Evolutionary conservation across 1,140 invertebrate genomes (phyloP).

Genomic region (Brachionus koreanus): DNA sequence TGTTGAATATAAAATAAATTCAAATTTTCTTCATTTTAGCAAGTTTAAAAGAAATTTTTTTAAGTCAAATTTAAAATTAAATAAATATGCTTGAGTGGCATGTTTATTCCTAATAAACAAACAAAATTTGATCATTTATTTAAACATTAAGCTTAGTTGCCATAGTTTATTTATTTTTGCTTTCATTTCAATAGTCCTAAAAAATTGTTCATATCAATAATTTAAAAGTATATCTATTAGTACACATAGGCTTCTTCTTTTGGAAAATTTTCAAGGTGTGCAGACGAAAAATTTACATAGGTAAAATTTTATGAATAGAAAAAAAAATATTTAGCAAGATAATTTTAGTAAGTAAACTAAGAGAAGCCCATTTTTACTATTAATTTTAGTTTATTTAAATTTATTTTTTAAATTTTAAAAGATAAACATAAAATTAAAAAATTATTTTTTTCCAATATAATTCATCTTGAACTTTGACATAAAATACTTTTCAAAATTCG

Average conservation of each 20-base stretch:
- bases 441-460: slow-evolving; percentile 23
- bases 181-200: background rate
- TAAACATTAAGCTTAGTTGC: background rate
- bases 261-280: too few species aligned
- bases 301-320: background rate
- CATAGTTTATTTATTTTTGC: background rate
- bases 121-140: background rate
- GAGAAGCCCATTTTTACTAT: too few species aligned
- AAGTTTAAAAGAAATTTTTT: background rate
- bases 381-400: too few species aligned
- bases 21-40: background rate
- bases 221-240: background rate
- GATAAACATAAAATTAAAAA: background rate
- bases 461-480: background rate
- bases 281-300: background rate
- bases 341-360: too few species aligned
- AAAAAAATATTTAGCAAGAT: background rate
- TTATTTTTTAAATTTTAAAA: too few species aligned
- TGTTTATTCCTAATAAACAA: background rate
- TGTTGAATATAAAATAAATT: background rate
- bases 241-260: background rate
- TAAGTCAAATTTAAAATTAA: background rate
- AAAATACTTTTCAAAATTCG: background rate
- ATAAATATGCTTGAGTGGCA: background rate
- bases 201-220: background rate